Percentiles rank a stretch among this genome's conserved stretches.
These are phyloP conservation scores for Mesoclemmys tuberculata DNA, from an alignment of 2,113 vertebrate genomes.

Conservation along the genomic window DNA sequence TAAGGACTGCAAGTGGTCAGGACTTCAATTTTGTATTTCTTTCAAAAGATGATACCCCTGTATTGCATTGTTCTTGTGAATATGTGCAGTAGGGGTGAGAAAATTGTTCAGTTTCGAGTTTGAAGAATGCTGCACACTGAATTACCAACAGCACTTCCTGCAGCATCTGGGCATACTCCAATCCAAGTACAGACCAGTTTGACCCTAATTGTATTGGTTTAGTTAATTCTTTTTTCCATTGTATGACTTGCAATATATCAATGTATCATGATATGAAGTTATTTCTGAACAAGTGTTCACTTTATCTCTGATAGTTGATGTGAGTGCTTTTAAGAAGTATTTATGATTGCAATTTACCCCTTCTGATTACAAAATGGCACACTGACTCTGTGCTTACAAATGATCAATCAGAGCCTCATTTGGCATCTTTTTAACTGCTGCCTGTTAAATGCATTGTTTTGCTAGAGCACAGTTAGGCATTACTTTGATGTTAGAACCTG, in stretches of 20 bases:
- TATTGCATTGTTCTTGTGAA: neutral
- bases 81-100: neutral
- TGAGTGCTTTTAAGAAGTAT: neutral
- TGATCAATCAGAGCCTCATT: neutral
- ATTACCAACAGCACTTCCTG: neutral
- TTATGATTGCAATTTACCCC: neutral
- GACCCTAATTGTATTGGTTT: neutral
- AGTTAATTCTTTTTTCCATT: neutral
- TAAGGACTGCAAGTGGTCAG: neutral
- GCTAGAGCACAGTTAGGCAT: conserved; percentile 16
- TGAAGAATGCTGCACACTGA: neutral
- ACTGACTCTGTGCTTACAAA: neutral
- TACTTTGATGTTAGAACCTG: neutral
- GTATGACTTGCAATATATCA: neutral
- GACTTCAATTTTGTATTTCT: neutral
- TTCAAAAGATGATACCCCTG: neutral
- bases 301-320: neutral
- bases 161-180: neutral
- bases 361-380: neutral
- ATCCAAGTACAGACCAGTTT: neutral
- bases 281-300: neutral
- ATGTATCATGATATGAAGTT: neutral
- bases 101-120: neutral
- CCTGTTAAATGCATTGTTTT: neutral
- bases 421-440: neutral